Evolutionary conservation across 2,888 invertebrate species (phyloP), one percentile per base, ranked within the genome.

Genomic region (Galerucella calmariensis): DNA sequence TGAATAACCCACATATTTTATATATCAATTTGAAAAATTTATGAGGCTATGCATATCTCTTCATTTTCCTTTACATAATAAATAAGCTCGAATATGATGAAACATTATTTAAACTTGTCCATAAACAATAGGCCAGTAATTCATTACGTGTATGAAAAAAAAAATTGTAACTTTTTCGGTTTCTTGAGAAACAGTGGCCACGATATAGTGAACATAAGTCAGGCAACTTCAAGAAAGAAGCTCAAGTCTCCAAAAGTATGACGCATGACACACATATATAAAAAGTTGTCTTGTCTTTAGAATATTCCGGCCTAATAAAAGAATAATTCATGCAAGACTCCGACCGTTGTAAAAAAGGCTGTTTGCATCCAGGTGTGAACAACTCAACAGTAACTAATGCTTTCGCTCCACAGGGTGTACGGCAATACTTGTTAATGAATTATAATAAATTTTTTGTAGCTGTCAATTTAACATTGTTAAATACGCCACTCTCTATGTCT

Each of bases 301-400:
- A 9, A 56, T 16, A 20, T 65, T 16, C 46, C 16, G 63, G 63
- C 63, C 63, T 65, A 61, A 35, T 35, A 65, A 20, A 77, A 78
- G 76, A 78, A 79, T 79, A 78, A 76, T 75, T 73, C 77, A 74
- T 69, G 78, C 78, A 78, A 78, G 77, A 75, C n/a, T 78, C 67
- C 77, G 78, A 9, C 75, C 73, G 79, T 77, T 73, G 63, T 71
- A 12, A 48, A 41, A 69, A 62, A 68, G 48, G 72, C 73, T 77
- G 77, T 72, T 41, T 71, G 74, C 74, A 73, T 74, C 79, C 81
- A 81, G 81, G 81, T 81, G 81, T 80, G 81, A 81, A 81, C 63
- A 65, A 65, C 63, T 65, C 63, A 65, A 65, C 80, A 79, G 79
- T 81, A 79, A 81, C 79, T 80, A 80, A 81, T 81, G 81, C 75